phyloP scores from a whole-genome alignment of 1,140 invertebrate species.

The Bombus pyrosoma region DNA sequence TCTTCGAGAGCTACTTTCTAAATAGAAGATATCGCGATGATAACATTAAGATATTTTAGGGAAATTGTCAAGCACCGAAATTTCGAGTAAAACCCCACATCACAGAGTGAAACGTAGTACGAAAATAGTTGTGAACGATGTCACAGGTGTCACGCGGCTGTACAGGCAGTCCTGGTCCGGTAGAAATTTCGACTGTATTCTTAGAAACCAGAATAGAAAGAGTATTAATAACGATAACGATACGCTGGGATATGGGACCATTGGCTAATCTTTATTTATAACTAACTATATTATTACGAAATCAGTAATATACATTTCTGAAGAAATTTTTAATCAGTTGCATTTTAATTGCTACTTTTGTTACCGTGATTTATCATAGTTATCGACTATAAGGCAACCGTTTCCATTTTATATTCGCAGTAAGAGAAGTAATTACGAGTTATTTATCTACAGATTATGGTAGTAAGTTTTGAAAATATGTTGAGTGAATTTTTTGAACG shows the following conservation, averaged over 20 bases:
- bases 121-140: conserved; percentile 42
- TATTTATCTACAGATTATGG: neutral
- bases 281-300: too few relatives aligned
- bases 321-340: too few relatives aligned
- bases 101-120: neutral
- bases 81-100: conserved; percentile 1
- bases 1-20: neutral
- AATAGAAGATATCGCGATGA: neutral
- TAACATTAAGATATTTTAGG: neutral
- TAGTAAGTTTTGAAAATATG: neutral
- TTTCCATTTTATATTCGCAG: neutral
- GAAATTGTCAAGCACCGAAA: conserved; percentile 35
- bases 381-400: neutral
- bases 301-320: too few relatives aligned
- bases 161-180: neutral
- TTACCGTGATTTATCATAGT: neutral
- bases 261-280: neutral
- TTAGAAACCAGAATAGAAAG: conserved; percentile 15
- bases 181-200: conserved; percentile 16
- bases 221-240: conserved; percentile 25
- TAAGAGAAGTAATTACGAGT: neutral
- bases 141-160: conserved; percentile 19
- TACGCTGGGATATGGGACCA: neutral
- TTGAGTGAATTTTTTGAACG: neutral
- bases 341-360: too few relatives aligned